These are phyloP conservation scores for Montipora cactus DNA, from an alignment of 64 coral and sea anemone genomes.

Conservation along the genomic window DNA sequence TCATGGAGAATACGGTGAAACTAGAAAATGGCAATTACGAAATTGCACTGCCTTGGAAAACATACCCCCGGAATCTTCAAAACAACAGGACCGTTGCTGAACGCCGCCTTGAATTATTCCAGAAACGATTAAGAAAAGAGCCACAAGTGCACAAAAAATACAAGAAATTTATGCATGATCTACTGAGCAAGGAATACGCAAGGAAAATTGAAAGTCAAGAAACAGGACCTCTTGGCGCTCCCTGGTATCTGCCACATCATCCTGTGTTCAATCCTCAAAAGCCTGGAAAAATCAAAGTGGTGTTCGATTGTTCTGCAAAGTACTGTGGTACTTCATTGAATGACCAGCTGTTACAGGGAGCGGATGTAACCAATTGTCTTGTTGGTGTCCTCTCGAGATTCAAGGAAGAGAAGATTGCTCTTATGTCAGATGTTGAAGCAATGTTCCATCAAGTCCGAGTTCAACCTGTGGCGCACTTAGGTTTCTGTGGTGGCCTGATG, in stretches of 20 bases:
- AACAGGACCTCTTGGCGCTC: slow-evolving; percentile 1
- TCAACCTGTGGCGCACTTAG: not conserved
- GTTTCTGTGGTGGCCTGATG: slow-evolving; percentile 52
- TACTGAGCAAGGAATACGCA: slow-evolving; percentile 43
- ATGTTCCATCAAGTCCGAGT: slow-evolving; percentile 69
- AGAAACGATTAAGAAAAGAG: not conserved
- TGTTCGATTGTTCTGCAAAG: slow-evolving; percentile 61
- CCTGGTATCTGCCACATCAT: slow-evolving; percentile 62
- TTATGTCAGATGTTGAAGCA: slow-evolving; percentile 67
- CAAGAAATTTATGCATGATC: slow-evolving; percentile 8
- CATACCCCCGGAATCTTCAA: not conserved
- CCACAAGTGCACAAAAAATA: slow-evolving; percentile 39
- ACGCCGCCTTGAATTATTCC: not conserved
- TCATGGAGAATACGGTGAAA: slow-evolving; percentile 26
- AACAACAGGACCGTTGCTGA: slow-evolving; percentile 40
- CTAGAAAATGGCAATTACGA: slow-evolving; percentile 65
- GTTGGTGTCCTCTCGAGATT: slow-evolving; percentile 51
- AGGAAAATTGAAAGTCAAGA: slow-evolving; percentile 25
- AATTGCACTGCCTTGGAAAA: slow-evolving; percentile 47
- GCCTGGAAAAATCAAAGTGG: slow-evolving; percentile 42
- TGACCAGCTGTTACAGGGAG: slow-evolving; percentile 32
- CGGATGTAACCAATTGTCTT: slow-evolving; percentile 57
- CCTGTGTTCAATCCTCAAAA: slow-evolving; percentile 41
- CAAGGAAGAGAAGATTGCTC: slow-evolving; percentile 11
- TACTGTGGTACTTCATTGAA: slow-evolving; percentile 24